Conservation (phyloP, 2,888 invertebrate genomes). For the Melangyna quadrimaculata region DNA sequence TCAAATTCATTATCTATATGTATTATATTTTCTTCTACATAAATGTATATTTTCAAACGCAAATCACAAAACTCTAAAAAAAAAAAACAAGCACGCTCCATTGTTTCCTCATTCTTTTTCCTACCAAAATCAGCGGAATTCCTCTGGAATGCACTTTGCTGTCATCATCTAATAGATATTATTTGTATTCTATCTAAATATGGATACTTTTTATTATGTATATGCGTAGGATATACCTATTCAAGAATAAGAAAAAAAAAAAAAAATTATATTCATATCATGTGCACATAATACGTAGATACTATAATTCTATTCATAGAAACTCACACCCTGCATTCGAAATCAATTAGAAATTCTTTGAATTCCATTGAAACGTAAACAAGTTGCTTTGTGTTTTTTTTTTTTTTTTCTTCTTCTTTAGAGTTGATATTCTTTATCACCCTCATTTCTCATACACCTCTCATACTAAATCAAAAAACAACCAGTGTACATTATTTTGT, state of each 20-base stretch:
- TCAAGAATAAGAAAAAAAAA: not conserved
- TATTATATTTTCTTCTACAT: too few relatives aligned
- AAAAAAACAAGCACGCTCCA: not conserved
- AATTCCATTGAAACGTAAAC: conserved; percentile 66
- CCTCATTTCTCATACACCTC: too few relatives aligned
- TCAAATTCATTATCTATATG: too few relatives aligned
- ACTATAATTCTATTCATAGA: conserved; percentile 44
- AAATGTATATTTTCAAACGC: too few relatives aligned
- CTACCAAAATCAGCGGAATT: not conserved
- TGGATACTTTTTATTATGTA: not conserved
- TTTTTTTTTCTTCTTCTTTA: not conserved
- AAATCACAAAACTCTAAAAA: not conserved
- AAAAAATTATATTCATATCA: conserved; percentile 51
- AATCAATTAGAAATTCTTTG: conserved; percentile 55
- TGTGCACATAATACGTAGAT: conserved; percentile 41
- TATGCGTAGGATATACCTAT: not conserved
- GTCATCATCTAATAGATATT: conserved; percentile 16
- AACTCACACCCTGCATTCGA: conserved; percentile 50
- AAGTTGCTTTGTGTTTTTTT: conserved; percentile 34
- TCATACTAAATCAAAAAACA: not conserved
- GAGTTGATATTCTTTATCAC: not conserved
- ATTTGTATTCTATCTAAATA: conserved; percentile 6
- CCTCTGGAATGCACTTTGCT: conserved; percentile 40
- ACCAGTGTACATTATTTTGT: not conserved
- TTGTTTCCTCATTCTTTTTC: not conserved